Conservation (phyloP, 2,888 invertebrate genomes). For the Icerya purchasi region DNA sequence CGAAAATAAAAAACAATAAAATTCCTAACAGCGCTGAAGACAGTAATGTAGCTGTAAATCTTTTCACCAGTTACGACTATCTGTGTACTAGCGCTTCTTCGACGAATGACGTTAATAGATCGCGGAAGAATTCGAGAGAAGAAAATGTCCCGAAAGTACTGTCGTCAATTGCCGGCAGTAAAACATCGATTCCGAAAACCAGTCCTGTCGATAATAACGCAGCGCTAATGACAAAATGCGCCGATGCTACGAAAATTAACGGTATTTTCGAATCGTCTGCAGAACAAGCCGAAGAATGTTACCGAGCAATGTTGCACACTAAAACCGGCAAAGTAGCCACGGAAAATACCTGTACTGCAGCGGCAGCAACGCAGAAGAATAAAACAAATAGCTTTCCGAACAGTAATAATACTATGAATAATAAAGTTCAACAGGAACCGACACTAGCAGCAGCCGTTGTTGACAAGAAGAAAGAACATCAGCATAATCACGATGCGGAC, state of each 20-base stretch:
- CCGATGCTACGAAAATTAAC: too few species aligned
- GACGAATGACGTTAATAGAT: slow-evolving; percentile 31
- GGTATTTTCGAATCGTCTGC: too few species aligned
- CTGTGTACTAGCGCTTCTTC: too few species aligned
- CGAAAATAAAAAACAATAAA: slow-evolving; percentile 5
- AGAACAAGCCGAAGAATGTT: too few species aligned
- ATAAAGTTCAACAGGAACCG: slow-evolving; percentile 16
- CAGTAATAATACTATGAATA: slow-evolving; percentile 11
- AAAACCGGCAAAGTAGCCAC: too few species aligned
- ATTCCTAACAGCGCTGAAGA: background rate
- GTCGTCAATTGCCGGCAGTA: background rate
- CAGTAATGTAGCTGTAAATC: background rate
- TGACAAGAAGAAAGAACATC: too few species aligned
- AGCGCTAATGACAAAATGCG: slow-evolving; percentile 24
- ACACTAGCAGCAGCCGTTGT: slow-evolving; percentile 19
- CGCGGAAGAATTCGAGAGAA: slow-evolving; percentile 36
- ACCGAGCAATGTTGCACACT: too few species aligned
- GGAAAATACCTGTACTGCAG: too few species aligned
- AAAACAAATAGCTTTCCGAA: slow-evolving; percentile 5
- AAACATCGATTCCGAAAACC: background rate
- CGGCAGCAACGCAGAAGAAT: slow-evolving; percentile 9
- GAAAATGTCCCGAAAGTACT: slow-evolving; percentile 27
- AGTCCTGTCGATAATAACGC: slow-evolving; percentile 39
- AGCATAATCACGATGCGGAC: slow-evolving; percentile 10
- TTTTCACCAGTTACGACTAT: too few species aligned